phyloP scores from a whole-genome alignment of 2,113 vertebrate genomes.

The Chaenocephalus aceratus region DNA sequence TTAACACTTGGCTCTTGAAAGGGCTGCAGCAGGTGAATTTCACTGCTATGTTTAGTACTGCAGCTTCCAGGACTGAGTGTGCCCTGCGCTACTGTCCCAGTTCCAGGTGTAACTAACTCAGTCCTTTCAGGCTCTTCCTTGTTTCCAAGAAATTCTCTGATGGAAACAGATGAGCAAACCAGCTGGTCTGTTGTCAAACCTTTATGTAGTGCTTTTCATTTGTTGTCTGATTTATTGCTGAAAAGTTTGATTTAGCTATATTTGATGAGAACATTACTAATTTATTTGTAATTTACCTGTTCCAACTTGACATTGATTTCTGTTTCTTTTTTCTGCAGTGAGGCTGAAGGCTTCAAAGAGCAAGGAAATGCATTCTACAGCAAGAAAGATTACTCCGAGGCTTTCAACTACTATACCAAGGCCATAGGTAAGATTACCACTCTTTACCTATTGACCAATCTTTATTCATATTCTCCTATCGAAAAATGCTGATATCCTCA shows the following conservation, averaged over 20 bases:
- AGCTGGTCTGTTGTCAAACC: not conserved
- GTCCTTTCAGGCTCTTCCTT: conserved; percentile 1
- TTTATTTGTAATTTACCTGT: no score
- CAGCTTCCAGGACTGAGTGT: conserved; percentile 31
- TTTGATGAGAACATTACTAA: not conserved
- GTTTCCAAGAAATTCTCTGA: not conserved
- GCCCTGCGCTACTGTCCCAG: conserved; percentile 46
- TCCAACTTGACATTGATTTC: conserved; percentile 16
- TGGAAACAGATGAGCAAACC: not conserved
- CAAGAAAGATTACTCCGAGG: conserved; percentile 95
- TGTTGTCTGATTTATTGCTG: not conserved
- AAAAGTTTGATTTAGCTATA: not conserved
- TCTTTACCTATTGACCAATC: not conserved
- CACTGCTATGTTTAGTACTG: conserved; percentile 61
- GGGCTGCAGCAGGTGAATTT: conserved; percentile 39
- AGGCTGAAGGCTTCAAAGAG: conserved; percentile 95
- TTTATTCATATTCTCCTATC: conserved; percentile 5
- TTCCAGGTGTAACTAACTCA: conserved; percentile 39
- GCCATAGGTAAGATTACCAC: conserved; percentile 91
- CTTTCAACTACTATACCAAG: conserved; percentile 96
- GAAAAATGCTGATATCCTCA: not conserved
- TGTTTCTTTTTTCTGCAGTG: conserved; percentile 76
- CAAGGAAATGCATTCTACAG: conserved; percentile 93
- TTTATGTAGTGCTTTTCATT: not conserved
- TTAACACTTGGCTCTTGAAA: not conserved